phyloP scores from a whole-genome alignment of 2,113 vertebrate species.

The Formicarius rufipectus region DNA sequence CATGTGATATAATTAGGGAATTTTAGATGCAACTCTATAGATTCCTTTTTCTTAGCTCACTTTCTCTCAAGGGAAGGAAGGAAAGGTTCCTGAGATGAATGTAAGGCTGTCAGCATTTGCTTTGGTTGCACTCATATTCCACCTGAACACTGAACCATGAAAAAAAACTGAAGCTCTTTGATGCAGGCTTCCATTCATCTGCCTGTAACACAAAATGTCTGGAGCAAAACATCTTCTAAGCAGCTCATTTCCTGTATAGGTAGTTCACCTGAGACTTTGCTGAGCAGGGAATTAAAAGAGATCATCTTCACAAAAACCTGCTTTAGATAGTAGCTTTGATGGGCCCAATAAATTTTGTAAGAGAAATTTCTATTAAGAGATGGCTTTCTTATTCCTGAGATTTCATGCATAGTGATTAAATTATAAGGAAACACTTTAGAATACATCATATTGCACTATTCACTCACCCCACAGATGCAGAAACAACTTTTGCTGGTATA shows the following conservation, averaged over 20 bases:
- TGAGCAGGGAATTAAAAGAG: slow-evolving; percentile 37
- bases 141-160: slow-evolving; percentile 47
- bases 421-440: background rate
- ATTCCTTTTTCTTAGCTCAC: background rate
- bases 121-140: slow-evolving; percentile 51
- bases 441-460: background rate
- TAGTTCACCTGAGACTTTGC: slow-evolving; percentile 50
- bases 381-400: background rate
- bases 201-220: slow-evolving; percentile 49
- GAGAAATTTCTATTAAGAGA: background rate
- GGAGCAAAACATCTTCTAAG: slow-evolving; percentile 63
- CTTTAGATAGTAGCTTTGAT: slow-evolving; percentile 33
- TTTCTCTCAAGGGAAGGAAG: slow-evolving; percentile 38
- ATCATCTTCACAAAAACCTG: slow-evolving; percentile 49
- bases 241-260: background rate
- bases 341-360: slow-evolving; percentile 27
- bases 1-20: slow-evolving; percentile 42
- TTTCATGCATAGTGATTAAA: background rate
- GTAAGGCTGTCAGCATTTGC: slow-evolving; percentile 56
- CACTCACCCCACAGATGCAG: background rate
- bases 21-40: slow-evolving; percentile 1
- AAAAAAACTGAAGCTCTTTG: slow-evolving; percentile 48
- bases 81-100: slow-evolving; percentile 45
- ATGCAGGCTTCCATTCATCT: slow-evolving; percentile 61
- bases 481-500: background rate